Percentiles rank a stretch among this genome's conserved stretches.
These are phyloP conservation scores for Lepidurus couesii DNA, from an alignment of 1,140 invertebrate species.

Conservation along the genomic window DNA sequence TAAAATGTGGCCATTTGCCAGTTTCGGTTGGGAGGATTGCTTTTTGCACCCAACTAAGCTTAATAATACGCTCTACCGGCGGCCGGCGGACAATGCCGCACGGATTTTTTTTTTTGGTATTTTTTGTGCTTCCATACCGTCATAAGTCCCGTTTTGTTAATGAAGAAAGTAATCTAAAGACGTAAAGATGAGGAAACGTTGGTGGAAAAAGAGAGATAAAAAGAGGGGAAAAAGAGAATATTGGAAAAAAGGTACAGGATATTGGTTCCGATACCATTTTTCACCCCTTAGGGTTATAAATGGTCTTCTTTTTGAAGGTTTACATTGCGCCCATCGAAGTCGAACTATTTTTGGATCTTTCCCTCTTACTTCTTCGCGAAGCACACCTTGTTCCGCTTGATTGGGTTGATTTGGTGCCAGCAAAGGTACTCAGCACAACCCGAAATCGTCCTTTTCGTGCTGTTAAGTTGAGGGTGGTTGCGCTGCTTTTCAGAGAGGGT, in stretches of 20 bases:
- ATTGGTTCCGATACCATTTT: conserved; percentile 15
- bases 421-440: conserved; percentile 1
- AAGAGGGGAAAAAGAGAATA: neutral
- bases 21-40: too few relatives aligned
- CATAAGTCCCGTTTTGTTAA: neutral
- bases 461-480: neutral
- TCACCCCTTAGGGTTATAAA: neutral
- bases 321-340: neutral
- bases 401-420: conserved; percentile 12
- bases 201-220: neutral
- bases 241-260: conserved; percentile 6
- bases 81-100: neutral
- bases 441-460: neutral
- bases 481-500: neutral
- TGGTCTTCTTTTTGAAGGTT: neutral
- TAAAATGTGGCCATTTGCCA: neutral
- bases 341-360: neutral
- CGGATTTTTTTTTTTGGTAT: too few relatives aligned
- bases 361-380: neutral
- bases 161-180: neutral
- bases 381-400: conserved; percentile 21
- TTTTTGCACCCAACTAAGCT: neutral
- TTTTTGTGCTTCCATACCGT: neutral
- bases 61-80: neutral
- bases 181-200: neutral